Conservation (phyloP, 1,140 invertebrate genomes). For the Diorhabda elongata region DNA sequence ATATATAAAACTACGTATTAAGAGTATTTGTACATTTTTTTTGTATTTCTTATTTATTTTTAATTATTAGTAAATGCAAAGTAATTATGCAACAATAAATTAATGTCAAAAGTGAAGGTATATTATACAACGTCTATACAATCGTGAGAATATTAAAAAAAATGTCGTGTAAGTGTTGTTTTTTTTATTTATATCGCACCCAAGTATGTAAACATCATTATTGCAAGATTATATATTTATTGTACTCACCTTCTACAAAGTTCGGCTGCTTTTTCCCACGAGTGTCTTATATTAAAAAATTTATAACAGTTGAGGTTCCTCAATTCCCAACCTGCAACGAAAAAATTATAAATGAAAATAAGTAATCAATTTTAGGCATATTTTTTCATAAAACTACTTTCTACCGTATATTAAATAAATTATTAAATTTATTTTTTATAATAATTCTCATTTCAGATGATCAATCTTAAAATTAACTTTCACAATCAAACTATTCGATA, state of each 20-base stretch:
- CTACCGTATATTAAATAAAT: no score
- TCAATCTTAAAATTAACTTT: no score
- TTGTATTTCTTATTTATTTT: constrained; percentile 4
- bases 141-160: not conserved
- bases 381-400: no score
- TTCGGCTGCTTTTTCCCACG: constrained; percentile 91
- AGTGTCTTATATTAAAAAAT: constrained; percentile 93
- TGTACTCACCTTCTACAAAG: constrained; percentile 82
- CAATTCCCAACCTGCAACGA: constrained; percentile 83
- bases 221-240: constrained; percentile 5
- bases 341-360: constrained; percentile 24
- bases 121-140: not conserved
- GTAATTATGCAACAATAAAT: not conserved
- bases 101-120: not conserved
- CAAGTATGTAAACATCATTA: not conserved
- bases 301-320: constrained; percentile 89
- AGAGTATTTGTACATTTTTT: not conserved
- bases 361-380: no score
- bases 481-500: no score
- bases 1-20: no score
- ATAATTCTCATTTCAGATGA: no score
- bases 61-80: not conserved
- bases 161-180: not conserved
- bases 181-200: not conserved
- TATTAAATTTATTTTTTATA: no score